phyloP scores from a whole-genome alignment of 1,140 invertebrate species.

The Pectinophora gossypiella region DNA sequence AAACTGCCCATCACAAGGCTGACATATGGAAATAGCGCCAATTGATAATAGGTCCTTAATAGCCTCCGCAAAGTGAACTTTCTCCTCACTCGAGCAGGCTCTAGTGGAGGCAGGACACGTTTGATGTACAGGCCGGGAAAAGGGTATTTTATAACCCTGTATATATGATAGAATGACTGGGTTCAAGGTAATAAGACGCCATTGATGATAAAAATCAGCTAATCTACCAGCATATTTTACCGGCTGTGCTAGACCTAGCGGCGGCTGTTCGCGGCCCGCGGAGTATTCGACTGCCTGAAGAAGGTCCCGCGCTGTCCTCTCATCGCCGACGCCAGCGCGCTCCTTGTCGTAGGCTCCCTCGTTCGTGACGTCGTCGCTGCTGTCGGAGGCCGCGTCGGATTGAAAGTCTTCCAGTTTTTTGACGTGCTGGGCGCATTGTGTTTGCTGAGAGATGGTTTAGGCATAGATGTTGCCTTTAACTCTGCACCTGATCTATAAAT shows the following conservation, averaged over 20 bases:
- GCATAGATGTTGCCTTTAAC: no score
- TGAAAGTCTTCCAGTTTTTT: no score
- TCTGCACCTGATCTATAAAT: no score
- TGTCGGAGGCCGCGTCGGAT: no score
- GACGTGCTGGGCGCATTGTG: no score
- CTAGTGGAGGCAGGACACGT: no score
- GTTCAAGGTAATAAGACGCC: neutral
- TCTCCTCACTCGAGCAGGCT: neutral
- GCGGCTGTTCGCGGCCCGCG: neutral
- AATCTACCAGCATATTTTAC: slow-evolving; percentile 2
- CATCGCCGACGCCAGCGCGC: no score
- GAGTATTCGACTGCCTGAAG: neutral
- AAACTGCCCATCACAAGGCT: slow-evolving; percentile 18
- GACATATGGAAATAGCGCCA: slow-evolving; percentile 5
- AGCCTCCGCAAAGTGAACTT: neutral
- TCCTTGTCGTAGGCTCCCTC: neutral
- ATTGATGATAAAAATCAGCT: neutral
- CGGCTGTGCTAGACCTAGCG: no score
- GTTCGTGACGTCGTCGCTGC: no score
- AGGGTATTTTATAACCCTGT: neutral
- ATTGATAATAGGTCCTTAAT: neutral
- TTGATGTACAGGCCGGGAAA: neutral
- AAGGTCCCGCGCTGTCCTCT: neutral
- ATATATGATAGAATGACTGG: neutral
- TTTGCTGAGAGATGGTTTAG: no score